A percentile compares a stretch with the other conserved stretches of the same genome.
These are phyloP conservation scores for Channa maculata DNA, from an alignment of 2,113 vertebrate genomes.

Conservation along the genomic window DNA sequence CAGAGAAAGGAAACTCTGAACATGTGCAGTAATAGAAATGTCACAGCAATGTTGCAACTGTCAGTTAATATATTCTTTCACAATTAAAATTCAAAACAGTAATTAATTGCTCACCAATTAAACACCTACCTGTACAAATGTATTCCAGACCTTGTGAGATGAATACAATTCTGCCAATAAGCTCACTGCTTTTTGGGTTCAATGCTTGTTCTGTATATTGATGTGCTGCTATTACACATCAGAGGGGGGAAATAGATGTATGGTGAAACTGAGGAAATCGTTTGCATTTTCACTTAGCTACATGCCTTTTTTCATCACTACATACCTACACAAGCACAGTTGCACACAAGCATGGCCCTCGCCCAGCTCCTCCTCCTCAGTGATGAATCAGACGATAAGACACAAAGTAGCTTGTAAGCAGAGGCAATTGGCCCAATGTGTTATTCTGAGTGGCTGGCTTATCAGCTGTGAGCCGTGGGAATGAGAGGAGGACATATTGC, in stretches of 20 bases:
- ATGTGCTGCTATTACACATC: constrained; percentile 3
- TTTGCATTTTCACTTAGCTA: constrained; percentile 16
- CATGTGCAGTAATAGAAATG: too few relatives aligned
- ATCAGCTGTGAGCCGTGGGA: constrained; percentile 53
- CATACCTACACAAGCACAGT: constrained; percentile 21
- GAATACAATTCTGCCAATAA: not conserved
- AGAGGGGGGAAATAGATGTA: constrained; percentile 28
- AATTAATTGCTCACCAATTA: constrained; percentile 33
- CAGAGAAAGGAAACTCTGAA: not conserved
- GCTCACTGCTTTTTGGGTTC: constrained; percentile 9
- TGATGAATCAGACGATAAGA: constrained; percentile 62
- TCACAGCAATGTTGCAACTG: too few relatives aligned
- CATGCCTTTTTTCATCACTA: constrained; percentile 13
- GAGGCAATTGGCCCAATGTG: constrained; percentile 60
- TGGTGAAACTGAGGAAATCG: not conserved
- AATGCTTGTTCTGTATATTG: not conserved
- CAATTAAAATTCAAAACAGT: constrained; percentile 5
- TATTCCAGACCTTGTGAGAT: constrained; percentile 4
- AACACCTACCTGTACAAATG: constrained; percentile 21
- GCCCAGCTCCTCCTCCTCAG: constrained; percentile 29
- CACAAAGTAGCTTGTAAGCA: constrained; percentile 66
- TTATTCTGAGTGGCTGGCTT: constrained; percentile 51
- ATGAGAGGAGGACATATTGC: constrained; percentile 46
- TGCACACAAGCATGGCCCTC: constrained; percentile 29
- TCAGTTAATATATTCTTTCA: not conserved